phyloP scores from a whole-genome alignment of 2,888 invertebrate species.

The Plemyria rubiginata region DNA sequence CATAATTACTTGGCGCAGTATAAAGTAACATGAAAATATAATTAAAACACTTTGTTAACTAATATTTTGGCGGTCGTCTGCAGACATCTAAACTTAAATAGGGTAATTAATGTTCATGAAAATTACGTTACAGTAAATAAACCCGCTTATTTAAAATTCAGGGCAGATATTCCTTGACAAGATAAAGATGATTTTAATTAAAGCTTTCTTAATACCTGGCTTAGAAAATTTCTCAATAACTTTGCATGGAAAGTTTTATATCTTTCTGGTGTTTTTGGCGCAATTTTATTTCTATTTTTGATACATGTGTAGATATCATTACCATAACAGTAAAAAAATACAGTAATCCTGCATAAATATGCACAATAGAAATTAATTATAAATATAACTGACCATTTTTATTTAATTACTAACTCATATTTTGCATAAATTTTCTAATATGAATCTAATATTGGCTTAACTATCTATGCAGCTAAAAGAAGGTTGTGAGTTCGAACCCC shows the following conservation, averaged over 20 bases:
- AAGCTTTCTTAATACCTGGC: constrained; percentile 33
- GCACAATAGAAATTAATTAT: no score
- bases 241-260: constrained; percentile 21
- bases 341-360: no score
- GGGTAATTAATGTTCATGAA: constrained; percentile 48
- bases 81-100: constrained; percentile 48
- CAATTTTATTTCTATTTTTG: no score
- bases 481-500: no score
- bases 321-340: no score
- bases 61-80: constrained; percentile 42
- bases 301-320: no score
- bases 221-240: constrained; percentile 24
- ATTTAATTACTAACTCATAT: no score
- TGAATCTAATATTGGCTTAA: no score
- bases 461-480: no score
- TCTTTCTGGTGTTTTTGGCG: no score
- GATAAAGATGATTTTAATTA: constrained; percentile 41
- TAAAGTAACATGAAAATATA: constrained; percentile 47
- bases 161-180: constrained; percentile 38
- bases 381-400: no score
- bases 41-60: constrained; percentile 48
- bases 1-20: constrained; percentile 43
- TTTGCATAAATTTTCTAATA: no score
- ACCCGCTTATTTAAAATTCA: constrained; percentile 43
- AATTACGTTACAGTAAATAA: constrained; percentile 42